These are phyloP conservation scores for Rhizoglyphus robini DNA, from an alignment of 1,140 invertebrate genomes.

Conservation along the genomic window DNA sequence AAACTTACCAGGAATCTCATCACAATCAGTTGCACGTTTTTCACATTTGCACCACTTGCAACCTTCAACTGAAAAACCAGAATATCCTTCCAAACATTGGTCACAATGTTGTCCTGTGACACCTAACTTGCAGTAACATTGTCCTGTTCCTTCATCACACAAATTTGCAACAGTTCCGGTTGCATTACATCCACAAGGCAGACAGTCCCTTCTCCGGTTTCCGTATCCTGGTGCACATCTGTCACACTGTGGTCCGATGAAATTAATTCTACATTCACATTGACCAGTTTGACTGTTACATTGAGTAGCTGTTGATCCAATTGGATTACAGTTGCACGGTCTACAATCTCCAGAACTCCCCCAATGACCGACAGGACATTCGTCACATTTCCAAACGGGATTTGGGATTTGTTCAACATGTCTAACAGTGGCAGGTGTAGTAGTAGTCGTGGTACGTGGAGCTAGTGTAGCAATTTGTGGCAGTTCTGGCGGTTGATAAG, in stretches of 20 bases:
- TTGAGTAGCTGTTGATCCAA: slow-evolving; percentile 32
- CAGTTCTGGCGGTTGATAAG: too few relatives aligned
- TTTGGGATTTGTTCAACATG: too few relatives aligned
- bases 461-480: too few relatives aligned
- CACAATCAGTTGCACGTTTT: slow-evolving; percentile 74
- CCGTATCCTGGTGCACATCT: slow-evolving; percentile 52
- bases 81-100: slow-evolving; percentile 73
- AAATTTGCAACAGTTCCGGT: slow-evolving; percentile 47
- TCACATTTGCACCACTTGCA: slow-evolving; percentile 77
- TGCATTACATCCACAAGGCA: slow-evolving; percentile 33
- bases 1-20: slow-evolving; percentile 73
- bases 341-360: slow-evolving; percentile 61
- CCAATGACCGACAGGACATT: slow-evolving; percentile 56
- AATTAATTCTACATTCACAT: slow-evolving; percentile 68
- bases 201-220: slow-evolving; percentile 38
- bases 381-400: slow-evolving; percentile 64
- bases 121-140: slow-evolving; percentile 79
- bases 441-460: too few relatives aligned
- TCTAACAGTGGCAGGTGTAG: too few relatives aligned
- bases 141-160: slow-evolving; percentile 66
- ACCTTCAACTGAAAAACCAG: slow-evolving; percentile 73
- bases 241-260: slow-evolving; percentile 70
- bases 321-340: slow-evolving; percentile 47
- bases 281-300: slow-evolving; percentile 77
- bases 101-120: slow-evolving; percentile 76